Percentiles rank a stretch among this genome's conserved stretches.
phyloP scores from a whole-genome alignment of 2,888 invertebrate genomes.

The Erebia palarica region DNA sequence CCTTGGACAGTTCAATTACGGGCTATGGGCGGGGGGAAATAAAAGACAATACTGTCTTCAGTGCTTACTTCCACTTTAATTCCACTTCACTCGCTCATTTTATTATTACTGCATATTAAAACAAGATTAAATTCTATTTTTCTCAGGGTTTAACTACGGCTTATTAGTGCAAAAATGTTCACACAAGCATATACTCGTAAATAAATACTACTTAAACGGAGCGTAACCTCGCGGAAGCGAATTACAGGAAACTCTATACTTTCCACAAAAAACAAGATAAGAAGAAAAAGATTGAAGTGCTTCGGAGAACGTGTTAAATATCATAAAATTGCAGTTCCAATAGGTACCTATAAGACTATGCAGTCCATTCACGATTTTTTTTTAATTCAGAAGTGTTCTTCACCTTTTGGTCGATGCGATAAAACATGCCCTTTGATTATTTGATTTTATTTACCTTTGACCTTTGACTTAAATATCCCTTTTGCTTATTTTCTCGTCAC shows the following conservation, averaged over 20 bases:
- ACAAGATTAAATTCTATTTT: background rate
- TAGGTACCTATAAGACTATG: no score
- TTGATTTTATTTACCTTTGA: conserved; percentile 1
- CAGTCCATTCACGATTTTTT: background rate
- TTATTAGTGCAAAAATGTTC: background rate
- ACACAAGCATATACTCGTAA: no score
- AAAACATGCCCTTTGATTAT: background rate
- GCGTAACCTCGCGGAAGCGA: no score
- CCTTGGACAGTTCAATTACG: conserved; percentile 27
- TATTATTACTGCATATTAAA: conserved; percentile 7
- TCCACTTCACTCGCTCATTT: conserved; percentile 25
- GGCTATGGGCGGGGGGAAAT: conserved; percentile 15
- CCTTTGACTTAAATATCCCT: conserved; percentile 1
- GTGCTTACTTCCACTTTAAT: conserved; percentile 23
- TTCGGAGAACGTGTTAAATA: background rate
- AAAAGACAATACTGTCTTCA: conserved; percentile 25
- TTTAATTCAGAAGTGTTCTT: no score
- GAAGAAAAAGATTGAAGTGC: background rate
- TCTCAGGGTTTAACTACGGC: background rate
- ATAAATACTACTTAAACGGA: no score
- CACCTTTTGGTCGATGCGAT: background rate
- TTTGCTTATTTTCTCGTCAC: background rate
- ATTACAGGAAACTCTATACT: no score
- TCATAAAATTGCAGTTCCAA: background rate
- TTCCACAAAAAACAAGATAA: background rate